Evolutionary conservation across 2,888 invertebrate species (phyloP), one percentile per base, ranked within the genome.

Genomic region (Doris montereyensis): DNA sequence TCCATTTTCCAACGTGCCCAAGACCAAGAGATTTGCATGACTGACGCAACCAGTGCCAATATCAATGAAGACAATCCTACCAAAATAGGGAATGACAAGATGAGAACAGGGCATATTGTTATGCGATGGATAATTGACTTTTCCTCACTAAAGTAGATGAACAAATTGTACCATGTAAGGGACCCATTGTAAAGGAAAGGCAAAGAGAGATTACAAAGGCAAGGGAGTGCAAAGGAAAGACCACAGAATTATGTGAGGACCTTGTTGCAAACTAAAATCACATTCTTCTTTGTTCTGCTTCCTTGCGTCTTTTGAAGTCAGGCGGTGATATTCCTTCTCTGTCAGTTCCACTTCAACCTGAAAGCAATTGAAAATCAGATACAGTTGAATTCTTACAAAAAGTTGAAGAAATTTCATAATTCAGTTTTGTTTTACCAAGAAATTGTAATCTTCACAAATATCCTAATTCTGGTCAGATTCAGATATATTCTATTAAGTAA

Each of bases 151-250:
- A 94, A 93, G 87, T 94, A 94, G 67, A 94, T 93, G 87, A 95
- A 94, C 82, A 95, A 93, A 86, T 95, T 95, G 88, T 95, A 95
- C 95, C 95, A 95, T 71, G 95, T 94, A 86, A 95, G 91, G 0
- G 95, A 95, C 26, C 95, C 95, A 82, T 95, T 94, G 88, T 95
- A 95, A 95, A 95, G 0, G 95, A 94, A 87, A 95, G 94, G 71
- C 93, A 89, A 17, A 94, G 93, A 10, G 95, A 94, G 79, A 94
- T 92, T 58, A 94, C 84, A 35, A 94, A 93, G 24, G 95, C 94
- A 95, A 93, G 13, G 95, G 95, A 84, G 94, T 92, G 88, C 94
- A 94, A 13, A 95, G 81, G 41, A 95, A 84, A 62, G 94, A 94
- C 86, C 94, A 93, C 5, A 95, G 80, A 78, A 94, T 92, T 68